Conservation (phyloP, 2,113 vertebrate species). For the Probosciger aterrimus region DNA sequence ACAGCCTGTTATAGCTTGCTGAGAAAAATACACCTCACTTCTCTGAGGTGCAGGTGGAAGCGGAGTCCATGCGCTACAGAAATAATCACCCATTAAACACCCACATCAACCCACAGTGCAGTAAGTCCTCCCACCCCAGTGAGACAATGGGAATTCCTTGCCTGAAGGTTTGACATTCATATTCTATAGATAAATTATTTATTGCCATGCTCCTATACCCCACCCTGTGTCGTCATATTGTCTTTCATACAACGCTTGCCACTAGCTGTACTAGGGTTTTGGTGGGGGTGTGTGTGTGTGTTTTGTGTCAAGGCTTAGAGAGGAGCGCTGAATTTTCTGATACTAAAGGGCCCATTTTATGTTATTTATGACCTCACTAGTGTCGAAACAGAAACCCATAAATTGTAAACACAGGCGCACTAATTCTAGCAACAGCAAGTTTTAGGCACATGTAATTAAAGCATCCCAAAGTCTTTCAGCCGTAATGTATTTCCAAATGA, state of each 20-base stretch:
- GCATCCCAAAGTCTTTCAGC: slow-evolving; percentile 79
- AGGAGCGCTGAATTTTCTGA: slow-evolving; percentile 72
- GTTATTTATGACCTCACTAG: slow-evolving; percentile 75
- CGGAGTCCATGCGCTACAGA: not conserved
- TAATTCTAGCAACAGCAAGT: slow-evolving; percentile 73
- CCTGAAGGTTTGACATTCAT: slow-evolving; percentile 2
- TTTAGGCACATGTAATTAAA: slow-evolving; percentile 81
- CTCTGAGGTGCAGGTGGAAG: not conserved
- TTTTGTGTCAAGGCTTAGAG: slow-evolving; percentile 64
- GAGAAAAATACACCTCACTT: not conserved
- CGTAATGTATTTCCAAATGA: slow-evolving; percentile 77
- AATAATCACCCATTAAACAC: not conserved
- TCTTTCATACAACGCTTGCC: slow-evolving; percentile 60
- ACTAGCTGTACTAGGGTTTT: not conserved
- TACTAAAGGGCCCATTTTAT: slow-evolving; percentile 74
- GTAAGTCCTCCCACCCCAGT: not conserved
- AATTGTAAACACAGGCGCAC: slow-evolving; percentile 70
- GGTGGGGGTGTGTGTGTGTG: not conserved
- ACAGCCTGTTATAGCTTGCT: fast-evolving
- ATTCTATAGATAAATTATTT: slow-evolving; percentile 60
- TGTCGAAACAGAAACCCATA: slow-evolving; percentile 69
- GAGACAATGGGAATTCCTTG: not conserved
- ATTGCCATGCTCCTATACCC: slow-evolving; percentile 6
- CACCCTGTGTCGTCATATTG: not conserved
- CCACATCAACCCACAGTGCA: not conserved